Evolutionary conservation across 2,113 vertebrate genomes (phyloP).

Genomic region (Mus pahari): DNA sequence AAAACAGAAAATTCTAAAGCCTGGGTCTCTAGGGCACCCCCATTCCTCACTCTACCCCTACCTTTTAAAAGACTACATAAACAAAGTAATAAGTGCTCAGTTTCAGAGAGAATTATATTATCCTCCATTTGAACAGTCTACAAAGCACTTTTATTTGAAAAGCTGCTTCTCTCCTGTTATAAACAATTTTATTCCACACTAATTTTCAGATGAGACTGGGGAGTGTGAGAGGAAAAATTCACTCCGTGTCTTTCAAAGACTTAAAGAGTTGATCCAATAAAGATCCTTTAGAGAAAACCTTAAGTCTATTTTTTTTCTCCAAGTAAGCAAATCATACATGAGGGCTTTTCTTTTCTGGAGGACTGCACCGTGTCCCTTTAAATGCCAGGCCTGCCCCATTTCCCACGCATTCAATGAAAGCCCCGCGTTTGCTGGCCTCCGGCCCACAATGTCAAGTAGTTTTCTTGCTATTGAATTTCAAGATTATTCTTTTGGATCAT

Average conservation of each 20-base stretch:
- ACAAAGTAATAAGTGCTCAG: conserved; percentile 71
- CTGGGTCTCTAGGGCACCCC: conserved; percentile 45
- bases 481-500: conserved; percentile 79
- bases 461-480: conserved; percentile 78
- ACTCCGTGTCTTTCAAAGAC: conserved; percentile 72
- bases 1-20: conserved; percentile 68
- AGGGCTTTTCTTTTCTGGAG: conserved; percentile 71
- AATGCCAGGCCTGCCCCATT: conserved; percentile 74
- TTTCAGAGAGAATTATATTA: conserved; percentile 80
- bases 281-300: conserved; percentile 71
- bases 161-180: conserved; percentile 74
- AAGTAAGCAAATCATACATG: conserved; percentile 76
- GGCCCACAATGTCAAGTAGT: conserved; percentile 69
- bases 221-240: conserved; percentile 72
- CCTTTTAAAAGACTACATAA: conserved; percentile 75
- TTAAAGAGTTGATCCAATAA: conserved; percentile 55
- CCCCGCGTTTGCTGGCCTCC: conserved; percentile 59
- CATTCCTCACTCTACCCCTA: neutral
- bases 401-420: conserved; percentile 79
- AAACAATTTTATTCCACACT: conserved; percentile 69
- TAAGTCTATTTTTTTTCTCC: conserved; percentile 72
- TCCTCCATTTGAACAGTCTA: conserved; percentile 67
- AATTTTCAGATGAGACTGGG: conserved; percentile 45
- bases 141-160: conserved; percentile 81
- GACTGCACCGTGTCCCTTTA: conserved; percentile 78